Evolutionary conservation across 2,888 invertebrate genomes (phyloP), one percentile per base, ranked within the genome.

Genomic region (Lapara coniferarum): DNA sequence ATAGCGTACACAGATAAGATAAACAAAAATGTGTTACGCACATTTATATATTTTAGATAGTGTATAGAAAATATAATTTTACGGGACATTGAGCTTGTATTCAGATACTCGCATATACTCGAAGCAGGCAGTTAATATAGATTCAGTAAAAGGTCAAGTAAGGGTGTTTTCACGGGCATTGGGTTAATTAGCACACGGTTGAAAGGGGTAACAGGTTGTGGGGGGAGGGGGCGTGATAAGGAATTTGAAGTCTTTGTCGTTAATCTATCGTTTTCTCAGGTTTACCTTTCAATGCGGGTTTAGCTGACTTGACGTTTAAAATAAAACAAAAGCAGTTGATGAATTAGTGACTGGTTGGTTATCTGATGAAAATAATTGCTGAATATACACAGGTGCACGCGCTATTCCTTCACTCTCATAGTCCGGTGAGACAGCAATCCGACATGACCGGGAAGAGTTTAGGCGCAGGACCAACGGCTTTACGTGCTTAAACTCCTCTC

Each of bases 141-240:
- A 81, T 83, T 78, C 46, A 63, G 67, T 37, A 25, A 81, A 81
- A 85, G 80, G 82, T 82, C 78, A 80, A 71, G 72, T 77, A 70
- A 72, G 49, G 70, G 55, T 55, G 67, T 67, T 46, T 56, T 55
- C 67, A 67, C 67, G 56, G 53, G 56, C 67, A 67, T 49, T 63
- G 49, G 63, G 63, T 63, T 63, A 63, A 63, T 63, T 63, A 63
- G 49, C 57, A 66, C 72, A 71, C 71, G 70, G 59, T 46, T 12
- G n/a, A 63, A 63, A 63, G 63, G 49, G 49, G 46, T 63, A 19
- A 63, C 49, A 63, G 46, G 46, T 63, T 19, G 49, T 7, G 19
- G 49, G 46, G 19, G 6, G 16, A 16, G 59, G 46, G 46, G 10
- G 16, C 8, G 19, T 63, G n/a, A 13, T 12, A 49, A 49, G 49